phyloP scores from a whole-genome alignment of 2,113 vertebrate species.

The Petromus typicus region DNA sequence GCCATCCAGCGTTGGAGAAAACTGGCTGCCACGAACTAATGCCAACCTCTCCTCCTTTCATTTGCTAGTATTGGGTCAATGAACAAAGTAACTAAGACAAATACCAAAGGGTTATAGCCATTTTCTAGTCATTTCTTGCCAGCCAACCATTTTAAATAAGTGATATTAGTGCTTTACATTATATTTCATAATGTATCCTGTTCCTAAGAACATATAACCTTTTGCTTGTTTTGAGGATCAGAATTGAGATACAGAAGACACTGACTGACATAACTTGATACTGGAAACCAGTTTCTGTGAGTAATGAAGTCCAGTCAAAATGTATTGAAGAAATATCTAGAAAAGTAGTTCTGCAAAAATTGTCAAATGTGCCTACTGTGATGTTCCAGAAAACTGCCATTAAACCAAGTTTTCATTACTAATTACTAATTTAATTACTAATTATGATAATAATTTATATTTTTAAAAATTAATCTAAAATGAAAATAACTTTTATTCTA shows the following conservation, averaged over 20 bases:
- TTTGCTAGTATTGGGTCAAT: background rate
- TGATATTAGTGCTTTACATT: background rate
- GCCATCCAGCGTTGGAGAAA: background rate
- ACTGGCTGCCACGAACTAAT: background rate
- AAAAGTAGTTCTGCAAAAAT: background rate
- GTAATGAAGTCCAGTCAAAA: background rate
- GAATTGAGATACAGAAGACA: background rate
- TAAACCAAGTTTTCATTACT: background rate
- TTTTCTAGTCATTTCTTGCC: background rate
- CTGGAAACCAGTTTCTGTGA: background rate
- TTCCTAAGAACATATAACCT: background rate
- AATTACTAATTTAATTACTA: background rate
- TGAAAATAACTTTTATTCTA: background rate
- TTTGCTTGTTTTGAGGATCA: background rate
- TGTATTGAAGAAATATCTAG: background rate
- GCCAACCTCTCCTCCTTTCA: background rate
- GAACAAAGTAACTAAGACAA: background rate
- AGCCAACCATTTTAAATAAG: background rate
- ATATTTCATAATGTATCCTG: background rate
- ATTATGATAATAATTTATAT: background rate
- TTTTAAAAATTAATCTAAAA: background rate
- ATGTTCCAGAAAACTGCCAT: background rate
- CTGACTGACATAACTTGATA: background rate
- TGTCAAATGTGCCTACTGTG: accelerated
- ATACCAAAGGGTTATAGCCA: background rate